Evolutionary conservation across 2,888 invertebrate species (phyloP).

Genomic region (Oxyteleia sp.): DNA sequence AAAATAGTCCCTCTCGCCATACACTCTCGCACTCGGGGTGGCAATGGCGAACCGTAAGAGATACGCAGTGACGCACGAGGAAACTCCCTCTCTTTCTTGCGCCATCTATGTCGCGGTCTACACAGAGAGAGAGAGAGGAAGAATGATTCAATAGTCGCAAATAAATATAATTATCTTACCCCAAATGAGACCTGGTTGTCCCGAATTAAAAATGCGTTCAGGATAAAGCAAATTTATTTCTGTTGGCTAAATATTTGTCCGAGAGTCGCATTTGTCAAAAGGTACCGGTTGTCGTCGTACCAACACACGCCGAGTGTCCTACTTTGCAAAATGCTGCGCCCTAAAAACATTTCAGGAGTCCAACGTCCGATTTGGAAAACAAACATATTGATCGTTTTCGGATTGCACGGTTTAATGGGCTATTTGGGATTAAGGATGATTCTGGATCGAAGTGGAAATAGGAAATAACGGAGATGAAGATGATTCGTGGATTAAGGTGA

Average conservation of each 20-base stretch:
- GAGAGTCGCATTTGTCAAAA: conserved; percentile 60
- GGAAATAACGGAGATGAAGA: too few species aligned
- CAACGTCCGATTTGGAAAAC: conserved; percentile 17
- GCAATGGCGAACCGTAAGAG: conserved; percentile 70
- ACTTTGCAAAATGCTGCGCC: conserved; percentile 43
- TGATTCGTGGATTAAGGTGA: too few species aligned
- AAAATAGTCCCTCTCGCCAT: conserved; percentile 72
- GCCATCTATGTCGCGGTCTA: conserved; percentile 53
- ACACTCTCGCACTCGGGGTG: conserved; percentile 63
- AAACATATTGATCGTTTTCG: conserved; percentile 27
- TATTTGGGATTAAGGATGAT: neutral
- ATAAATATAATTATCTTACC: too few species aligned
- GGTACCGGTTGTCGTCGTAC: conserved; percentile 45
- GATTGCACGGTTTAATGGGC: conserved; percentile 9
- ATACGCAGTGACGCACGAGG: conserved; percentile 70
- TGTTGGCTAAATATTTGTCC: too few species aligned
- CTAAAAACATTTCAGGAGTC: conserved; percentile 27
- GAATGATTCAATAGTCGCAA: too few species aligned
- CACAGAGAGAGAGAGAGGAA: too few species aligned
- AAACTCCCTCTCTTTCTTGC: conserved; percentile 48
- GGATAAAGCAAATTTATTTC: too few species aligned
- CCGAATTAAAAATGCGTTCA: too few species aligned
- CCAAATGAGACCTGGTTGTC: too few species aligned
- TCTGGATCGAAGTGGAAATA: neutral
- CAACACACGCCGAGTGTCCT: conserved; percentile 29